Evolutionary conservation across 2,113 vertebrate genomes (phyloP), one percentile per base, ranked within the genome.

Genomic region (Takifugu flavidus): DNA sequence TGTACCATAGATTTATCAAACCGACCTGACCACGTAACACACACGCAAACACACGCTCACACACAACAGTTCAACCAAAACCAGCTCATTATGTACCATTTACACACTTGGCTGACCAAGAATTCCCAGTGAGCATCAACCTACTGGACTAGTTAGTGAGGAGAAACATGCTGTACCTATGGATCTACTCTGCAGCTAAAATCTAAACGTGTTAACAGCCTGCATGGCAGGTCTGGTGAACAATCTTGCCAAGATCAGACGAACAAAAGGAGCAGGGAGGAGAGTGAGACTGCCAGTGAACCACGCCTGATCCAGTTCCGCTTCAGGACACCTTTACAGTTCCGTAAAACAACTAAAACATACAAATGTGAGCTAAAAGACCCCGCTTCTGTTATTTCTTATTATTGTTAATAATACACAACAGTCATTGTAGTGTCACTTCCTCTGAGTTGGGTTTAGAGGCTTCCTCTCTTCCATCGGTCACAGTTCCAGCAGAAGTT

Each of bases 341-440:
- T 76, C 67, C 25, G 60, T 50, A 53, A 75, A 79, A 83, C 58
- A 70, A 68, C 71, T 74, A 83, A 86, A 77, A 83, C 51, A 63
- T 27, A 77, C 42, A 72, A 59, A 59, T 25, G 54, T 42, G 68
- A 39, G 34, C 49, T 74, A 77, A 87, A 87, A 73, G 25, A 47
- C 62, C 67, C 53, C 47, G 2, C 44, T 39, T 15, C 50, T 12
- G 20, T 70, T 55, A 82, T 53, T 7, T 15, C 11, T 13, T 67
- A 53, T 80, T 49, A 29, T 53, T 62, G 44, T 62, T 44, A 51
- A 46, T 15, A 29, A 34, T 58, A 61, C 57, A 49, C 65, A 75
- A 74, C 34, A 69, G 63, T 73, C 63, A 64, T 59, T 83, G 72
- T 88, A 87, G 83, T 87, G 88, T 88, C 73, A 61, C 52, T 62